Evolutionary conservation across 1,140 invertebrate species (phyloP).

Genomic region (Diuraphis noxia): DNA sequence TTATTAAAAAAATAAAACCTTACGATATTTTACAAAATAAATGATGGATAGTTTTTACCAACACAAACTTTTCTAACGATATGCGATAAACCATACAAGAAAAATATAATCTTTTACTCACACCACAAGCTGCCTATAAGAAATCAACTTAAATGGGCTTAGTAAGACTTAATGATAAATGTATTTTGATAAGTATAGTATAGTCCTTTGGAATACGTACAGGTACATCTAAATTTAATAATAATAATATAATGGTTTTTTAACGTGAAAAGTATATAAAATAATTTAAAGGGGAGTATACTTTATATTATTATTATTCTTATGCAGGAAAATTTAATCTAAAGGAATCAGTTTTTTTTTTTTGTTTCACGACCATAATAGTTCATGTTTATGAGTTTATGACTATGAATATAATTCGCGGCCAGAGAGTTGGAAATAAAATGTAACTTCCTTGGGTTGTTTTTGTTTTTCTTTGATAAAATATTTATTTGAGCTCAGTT

Average conservation of each 20-base stretch:
- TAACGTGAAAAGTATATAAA: neutral
- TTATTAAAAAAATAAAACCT: neutral
- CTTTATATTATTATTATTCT: neutral
- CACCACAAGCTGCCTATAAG: neutral
- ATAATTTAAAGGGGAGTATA: neutral
- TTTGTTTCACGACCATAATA: neutral
- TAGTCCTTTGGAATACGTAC: neutral
- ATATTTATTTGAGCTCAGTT: neutral
- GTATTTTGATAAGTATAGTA: neutral
- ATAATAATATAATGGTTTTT: neutral
- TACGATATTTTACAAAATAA: neutral
- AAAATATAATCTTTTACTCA: neutral
- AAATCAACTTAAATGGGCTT: neutral
- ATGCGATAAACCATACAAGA: neutral
- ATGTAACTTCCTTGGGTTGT: neutral
- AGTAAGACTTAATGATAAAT: neutral
- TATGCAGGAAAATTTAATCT: neutral
- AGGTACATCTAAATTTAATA: neutral
- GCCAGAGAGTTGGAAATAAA: neutral
- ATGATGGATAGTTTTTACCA: constrained; percentile 15
- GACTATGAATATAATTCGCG: neutral
- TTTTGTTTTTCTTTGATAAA: neutral
- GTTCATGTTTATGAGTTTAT: neutral
- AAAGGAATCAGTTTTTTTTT: neutral
- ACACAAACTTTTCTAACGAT: neutral